phyloP scores from a whole-genome alignment of 2,113 vertebrate genomes.

The Microtus oregoni region DNA sequence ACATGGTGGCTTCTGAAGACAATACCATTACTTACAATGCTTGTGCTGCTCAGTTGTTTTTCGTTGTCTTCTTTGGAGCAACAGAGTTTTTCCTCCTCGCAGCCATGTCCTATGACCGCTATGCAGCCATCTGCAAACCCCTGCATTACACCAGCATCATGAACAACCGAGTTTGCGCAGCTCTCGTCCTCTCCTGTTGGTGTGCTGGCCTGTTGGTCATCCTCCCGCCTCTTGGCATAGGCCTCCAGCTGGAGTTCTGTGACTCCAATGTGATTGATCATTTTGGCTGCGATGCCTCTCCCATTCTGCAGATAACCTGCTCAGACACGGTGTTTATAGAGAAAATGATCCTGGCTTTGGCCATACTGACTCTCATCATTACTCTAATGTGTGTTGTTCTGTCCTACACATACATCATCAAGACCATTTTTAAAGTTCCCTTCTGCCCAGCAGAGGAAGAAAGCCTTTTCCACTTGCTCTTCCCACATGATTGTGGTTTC shows the following conservation, averaged over 20 bases:
- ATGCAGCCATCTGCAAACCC: constrained; percentile 70
- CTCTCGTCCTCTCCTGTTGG: not conserved
- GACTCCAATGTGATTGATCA: constrained; percentile 71
- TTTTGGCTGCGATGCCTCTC: constrained; percentile 67
- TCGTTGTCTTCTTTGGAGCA: constrained; percentile 66
- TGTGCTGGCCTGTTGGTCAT: constrained; percentile 43
- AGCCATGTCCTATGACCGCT: constrained; percentile 73
- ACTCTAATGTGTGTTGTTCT: constrained; percentile 64
- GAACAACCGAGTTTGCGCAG: constrained; percentile 52
- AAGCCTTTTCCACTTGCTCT: constrained; percentile 73
- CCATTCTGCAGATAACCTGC: constrained; percentile 76
- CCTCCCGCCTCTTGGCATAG: constrained; percentile 63
- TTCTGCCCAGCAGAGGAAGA: constrained; percentile 71
- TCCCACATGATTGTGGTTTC: constrained; percentile 76
- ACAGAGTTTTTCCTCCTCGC: constrained; percentile 78
- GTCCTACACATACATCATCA: constrained; percentile 70
- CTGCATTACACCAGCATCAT: constrained; percentile 68
- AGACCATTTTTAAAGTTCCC: constrained; percentile 67
- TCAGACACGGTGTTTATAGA: constrained; percentile 66
- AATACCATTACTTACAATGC: constrained; percentile 69
- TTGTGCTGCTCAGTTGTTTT: constrained; percentile 74
- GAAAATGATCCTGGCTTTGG: constrained; percentile 54
- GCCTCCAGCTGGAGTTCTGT: constrained; percentile 76
- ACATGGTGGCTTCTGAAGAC: constrained; percentile 62
- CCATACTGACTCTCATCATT: constrained; percentile 58